A percentile compares a stretch with the other conserved stretches of the same genome.
These are phyloP conservation scores for Notothenia rossii DNA, from an alignment of 2,113 vertebrate genomes.

Conservation along the genomic window DNA sequence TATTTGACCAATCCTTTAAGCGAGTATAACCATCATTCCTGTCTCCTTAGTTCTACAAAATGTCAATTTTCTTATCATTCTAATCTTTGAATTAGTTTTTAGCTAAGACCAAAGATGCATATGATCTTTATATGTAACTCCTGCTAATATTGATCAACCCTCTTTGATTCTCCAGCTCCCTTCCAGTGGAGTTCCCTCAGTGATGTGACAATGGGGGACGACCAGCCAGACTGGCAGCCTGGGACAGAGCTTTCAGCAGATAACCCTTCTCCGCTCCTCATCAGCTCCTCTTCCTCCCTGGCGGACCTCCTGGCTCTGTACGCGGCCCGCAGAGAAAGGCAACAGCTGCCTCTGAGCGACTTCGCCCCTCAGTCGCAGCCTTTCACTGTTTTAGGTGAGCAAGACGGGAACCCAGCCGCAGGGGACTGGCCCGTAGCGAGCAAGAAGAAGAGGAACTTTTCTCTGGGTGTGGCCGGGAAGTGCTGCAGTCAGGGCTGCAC, in stretches of 20 bases:
- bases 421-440: constrained; percentile 68
- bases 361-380: constrained; percentile 20
- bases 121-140: too few relatives aligned
- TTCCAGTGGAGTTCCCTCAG: constrained; percentile 59
- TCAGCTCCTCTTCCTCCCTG: constrained; percentile 32
- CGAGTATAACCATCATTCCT: not conserved
- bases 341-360: constrained; percentile 30
- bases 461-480: constrained; percentile 87
- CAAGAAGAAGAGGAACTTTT: constrained; percentile 86
- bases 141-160: too few relatives aligned
- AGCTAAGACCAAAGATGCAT: not conserved
- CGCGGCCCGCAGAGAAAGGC: constrained; percentile 55
- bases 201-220: constrained; percentile 46
- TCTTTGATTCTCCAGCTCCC: constrained; percentile 73
- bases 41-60: not conserved
- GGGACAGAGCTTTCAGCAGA: constrained; percentile 46
- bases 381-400: constrained; percentile 35
- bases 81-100: not conserved
- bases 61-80: not conserved
- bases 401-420: not conserved
- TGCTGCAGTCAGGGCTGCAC: constrained; percentile 93
- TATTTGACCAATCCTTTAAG: not conserved
- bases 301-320: constrained; percentile 78
- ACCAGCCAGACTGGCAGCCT: constrained; percentile 58
- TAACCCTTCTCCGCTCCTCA: constrained; percentile 6